Evolutionary conservation across 2,113 vertebrate genomes (phyloP).

Genomic region (western clawed frog (Xenopus tropicalis)): DNA sequence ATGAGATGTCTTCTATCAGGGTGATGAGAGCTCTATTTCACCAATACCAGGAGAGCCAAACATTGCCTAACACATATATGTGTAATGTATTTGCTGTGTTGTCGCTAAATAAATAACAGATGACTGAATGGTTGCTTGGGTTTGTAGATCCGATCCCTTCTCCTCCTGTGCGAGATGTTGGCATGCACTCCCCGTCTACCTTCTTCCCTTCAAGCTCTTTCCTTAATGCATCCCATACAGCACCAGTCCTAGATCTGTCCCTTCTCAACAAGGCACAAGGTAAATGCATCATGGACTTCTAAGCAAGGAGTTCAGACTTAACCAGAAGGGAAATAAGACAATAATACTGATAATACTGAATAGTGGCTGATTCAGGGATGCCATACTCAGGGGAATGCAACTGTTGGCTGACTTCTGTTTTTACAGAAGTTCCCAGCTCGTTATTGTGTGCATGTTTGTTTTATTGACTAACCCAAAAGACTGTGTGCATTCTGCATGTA

Average conservation of each 20-base stretch:
- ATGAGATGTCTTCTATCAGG: no score
- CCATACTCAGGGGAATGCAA: no score
- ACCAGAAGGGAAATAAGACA: no score
- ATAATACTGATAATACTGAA: no score
- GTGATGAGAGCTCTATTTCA: background rate
- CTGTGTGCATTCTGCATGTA: no score
- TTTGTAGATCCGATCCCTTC: conserved; percentile 68
- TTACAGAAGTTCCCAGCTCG: no score
- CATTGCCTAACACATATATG: background rate
- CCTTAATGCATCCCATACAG: conserved; percentile 43
- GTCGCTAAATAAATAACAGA: no score
- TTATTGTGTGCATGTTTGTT: no score
- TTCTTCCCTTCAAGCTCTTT: conserved; percentile 35
- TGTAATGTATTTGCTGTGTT: background rate
- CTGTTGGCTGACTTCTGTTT: no score
- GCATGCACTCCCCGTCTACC: conserved; percentile 52
- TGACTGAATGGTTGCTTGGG: conserved; percentile 42
- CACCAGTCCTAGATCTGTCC: conserved; percentile 35
- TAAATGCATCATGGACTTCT: conserved; percentile 36
- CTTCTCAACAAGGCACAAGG: background rate
- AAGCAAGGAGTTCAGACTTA: background rate
- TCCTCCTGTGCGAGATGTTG: conserved; percentile 78
- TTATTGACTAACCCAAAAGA: no score
- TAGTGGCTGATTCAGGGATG: no score
- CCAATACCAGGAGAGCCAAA: background rate